phyloP scores from a whole-genome alignment of 2,113 vertebrate genomes.

The Larimichthys crocea region DNA sequence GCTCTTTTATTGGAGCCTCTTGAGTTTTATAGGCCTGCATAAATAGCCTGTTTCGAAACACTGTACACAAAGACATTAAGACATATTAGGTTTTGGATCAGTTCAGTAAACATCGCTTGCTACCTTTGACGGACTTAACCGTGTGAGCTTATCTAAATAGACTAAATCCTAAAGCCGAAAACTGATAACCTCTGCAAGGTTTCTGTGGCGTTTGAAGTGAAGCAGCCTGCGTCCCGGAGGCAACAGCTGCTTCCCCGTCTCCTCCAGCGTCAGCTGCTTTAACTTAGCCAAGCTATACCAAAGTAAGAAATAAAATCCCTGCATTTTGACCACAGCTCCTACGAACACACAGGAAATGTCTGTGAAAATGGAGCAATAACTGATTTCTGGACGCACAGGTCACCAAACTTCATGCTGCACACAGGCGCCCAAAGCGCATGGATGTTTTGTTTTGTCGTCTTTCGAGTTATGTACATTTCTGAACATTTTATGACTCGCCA shows the following conservation, averaged over 20 bases:
- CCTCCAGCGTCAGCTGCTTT: slow-evolving; percentile 25
- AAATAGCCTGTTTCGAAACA: background rate
- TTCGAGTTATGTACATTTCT: background rate
- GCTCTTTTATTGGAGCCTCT: slow-evolving; percentile 17
- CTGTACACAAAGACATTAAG: no score
- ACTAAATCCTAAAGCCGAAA: slow-evolving; percentile 37
- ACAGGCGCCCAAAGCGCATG: background rate
- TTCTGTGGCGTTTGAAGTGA: slow-evolving; percentile 46
- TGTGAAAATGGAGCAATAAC: background rate
- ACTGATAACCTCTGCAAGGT: slow-evolving; percentile 56
- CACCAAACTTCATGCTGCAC: background rate
- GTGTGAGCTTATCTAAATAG: slow-evolving; percentile 52
- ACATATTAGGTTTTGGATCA: background rate
- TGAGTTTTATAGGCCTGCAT: background rate
- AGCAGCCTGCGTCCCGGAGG: slow-evolving; percentile 29
- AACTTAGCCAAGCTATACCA: slow-evolving; percentile 13
- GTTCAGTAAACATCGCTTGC: slow-evolving; percentile 1
- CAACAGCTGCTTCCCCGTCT: slow-evolving; percentile 66
- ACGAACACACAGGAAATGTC: background rate
- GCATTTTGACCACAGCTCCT: background rate
- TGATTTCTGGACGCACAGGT: background rate
- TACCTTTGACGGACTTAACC: slow-evolving; percentile 22
- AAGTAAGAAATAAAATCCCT: background rate
- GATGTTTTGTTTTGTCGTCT: background rate
- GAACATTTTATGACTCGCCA: background rate